These are phyloP conservation scores for Caenorhabditis drosophilae DNA, from an alignment of 2,888 invertebrate species.

Conservation along the genomic window DNA sequence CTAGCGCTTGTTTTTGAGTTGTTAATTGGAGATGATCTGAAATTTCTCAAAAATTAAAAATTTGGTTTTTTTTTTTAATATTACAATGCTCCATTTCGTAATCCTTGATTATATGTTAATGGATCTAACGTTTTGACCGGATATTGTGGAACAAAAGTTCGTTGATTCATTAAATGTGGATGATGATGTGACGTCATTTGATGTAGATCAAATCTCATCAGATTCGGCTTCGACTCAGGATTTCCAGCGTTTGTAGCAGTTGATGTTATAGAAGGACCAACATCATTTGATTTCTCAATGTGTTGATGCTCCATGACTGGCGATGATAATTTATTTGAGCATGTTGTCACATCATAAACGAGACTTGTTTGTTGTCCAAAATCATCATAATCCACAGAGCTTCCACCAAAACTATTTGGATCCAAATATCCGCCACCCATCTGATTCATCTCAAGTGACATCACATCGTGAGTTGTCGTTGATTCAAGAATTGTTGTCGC, in stretches of 20 bases:
- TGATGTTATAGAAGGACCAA: too few relatives aligned
- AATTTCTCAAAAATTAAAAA: constrained; percentile 3
- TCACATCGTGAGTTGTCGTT: constrained; percentile 19
- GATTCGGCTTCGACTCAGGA: background rate
- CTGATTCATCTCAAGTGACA: constrained; percentile 34
- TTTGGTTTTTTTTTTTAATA: constrained; percentile 10
- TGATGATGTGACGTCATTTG: background rate
- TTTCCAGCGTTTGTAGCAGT: background rate
- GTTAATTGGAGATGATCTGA: constrained; percentile 1
- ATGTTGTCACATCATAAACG: constrained; percentile 3
- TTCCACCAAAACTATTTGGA: constrained; percentile 31
- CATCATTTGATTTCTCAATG: too few relatives aligned
- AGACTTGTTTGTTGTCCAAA: constrained; percentile 8
- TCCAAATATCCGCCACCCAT: constrained; percentile 26
- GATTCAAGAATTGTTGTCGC: constrained; percentile 22
- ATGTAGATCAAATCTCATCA: background rate
- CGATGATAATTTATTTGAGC: too few relatives aligned
- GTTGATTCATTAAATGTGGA: background rate
- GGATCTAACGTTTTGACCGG: constrained; percentile 22
- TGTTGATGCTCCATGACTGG: too few relatives aligned
- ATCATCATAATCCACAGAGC: constrained; percentile 12
- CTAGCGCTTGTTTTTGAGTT: background rate
- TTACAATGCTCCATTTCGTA: constrained; percentile 9
- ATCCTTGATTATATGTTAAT: background rate
- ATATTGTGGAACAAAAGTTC: constrained; percentile 12